Percentiles rank a stretch among this genome's conserved stretches.
These are phyloP conservation scores for Alsophila aescularia DNA, from an alignment of 2,888 invertebrate genomes.

Conservation along the genomic window DNA sequence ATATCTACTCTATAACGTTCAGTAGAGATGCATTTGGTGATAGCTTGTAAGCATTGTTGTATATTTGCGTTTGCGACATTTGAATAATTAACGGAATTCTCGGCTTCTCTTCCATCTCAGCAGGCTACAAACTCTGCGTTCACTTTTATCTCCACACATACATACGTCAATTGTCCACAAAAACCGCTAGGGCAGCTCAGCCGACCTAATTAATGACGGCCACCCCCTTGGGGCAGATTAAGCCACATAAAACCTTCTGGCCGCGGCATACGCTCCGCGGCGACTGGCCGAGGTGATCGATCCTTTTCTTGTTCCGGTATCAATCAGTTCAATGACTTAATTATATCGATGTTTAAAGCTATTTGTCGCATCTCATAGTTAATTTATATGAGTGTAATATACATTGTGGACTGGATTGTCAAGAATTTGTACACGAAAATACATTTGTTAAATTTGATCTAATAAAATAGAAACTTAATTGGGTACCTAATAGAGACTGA, in stretches of 20 bases:
- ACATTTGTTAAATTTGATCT: too few species aligned
- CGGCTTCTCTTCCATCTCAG: slow-evolving; percentile 7
- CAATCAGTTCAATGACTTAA: slow-evolving; percentile 39
- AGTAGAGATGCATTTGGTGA: too few species aligned
- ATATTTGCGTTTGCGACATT: too few species aligned
- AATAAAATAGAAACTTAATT: too few species aligned
- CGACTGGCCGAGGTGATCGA: slow-evolving; percentile 42
- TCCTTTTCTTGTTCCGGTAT: slow-evolving; percentile 57
- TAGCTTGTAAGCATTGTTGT: too few species aligned
- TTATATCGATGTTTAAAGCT: slow-evolving; percentile 1
- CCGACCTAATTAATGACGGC: slow-evolving; percentile 73
- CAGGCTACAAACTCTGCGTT: slow-evolving; percentile 8
- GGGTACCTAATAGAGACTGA: too few species aligned
- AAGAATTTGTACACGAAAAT: too few species aligned
- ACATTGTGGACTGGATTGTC: too few species aligned
- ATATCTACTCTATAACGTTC: too few species aligned
- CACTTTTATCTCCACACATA: slow-evolving; percentile 39
- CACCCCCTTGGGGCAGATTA: slow-evolving; percentile 66
- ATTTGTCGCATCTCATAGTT: not conserved
- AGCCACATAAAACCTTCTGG: slow-evolving; percentile 76
- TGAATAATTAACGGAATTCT: not conserved
- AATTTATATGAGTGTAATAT: not conserved
- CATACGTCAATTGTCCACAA: slow-evolving; percentile 72
- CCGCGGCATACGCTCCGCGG: slow-evolving; percentile 59
- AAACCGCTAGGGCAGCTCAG: slow-evolving; percentile 64